Percentiles rank a stretch among this genome's conserved stretches.
These are phyloP conservation scores for Hypomesus transpacificus DNA, from an alignment of 2,113 vertebrate genomes.

Conservation along the genomic window DNA sequence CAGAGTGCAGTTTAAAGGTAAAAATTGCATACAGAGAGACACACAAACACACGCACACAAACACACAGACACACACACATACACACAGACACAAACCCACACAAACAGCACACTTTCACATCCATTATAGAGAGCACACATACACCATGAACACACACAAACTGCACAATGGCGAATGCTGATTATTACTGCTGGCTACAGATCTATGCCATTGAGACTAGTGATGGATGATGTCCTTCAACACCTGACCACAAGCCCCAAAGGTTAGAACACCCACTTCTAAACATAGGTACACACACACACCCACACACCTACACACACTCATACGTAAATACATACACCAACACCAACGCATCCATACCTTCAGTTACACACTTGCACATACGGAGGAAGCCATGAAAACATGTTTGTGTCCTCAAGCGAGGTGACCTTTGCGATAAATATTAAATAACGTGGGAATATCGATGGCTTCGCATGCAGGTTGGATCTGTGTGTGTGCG, in stretches of 20 bases:
- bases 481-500: conserved; percentile 14
- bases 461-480: conserved; percentile 24
- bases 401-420: conserved; percentile 32
- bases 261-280: conserved; percentile 16
- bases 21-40: too few relatives aligned
- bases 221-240: conserved; percentile 57
- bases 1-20: neutral
- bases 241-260: conserved; percentile 21
- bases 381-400: conserved; percentile 21
- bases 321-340: conserved; percentile 12
- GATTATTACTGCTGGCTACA: neutral
- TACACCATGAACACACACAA: too few relatives aligned
- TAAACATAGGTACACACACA: neutral
- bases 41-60: neutral
- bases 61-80: neutral
- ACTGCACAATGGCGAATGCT: too few relatives aligned
- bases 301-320: neutral
- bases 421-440: neutral
- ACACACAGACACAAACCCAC: neutral
- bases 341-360: neutral
- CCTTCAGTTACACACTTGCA: neutral
- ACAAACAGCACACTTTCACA: too few relatives aligned
- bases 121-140: too few relatives aligned
- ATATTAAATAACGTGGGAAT: neutral
- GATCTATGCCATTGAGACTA: conserved; percentile 21